phyloP scores from a whole-genome alignment of 2,797 vertebrate genomes.

The Gobionotothen gibberifrons region DNA sequence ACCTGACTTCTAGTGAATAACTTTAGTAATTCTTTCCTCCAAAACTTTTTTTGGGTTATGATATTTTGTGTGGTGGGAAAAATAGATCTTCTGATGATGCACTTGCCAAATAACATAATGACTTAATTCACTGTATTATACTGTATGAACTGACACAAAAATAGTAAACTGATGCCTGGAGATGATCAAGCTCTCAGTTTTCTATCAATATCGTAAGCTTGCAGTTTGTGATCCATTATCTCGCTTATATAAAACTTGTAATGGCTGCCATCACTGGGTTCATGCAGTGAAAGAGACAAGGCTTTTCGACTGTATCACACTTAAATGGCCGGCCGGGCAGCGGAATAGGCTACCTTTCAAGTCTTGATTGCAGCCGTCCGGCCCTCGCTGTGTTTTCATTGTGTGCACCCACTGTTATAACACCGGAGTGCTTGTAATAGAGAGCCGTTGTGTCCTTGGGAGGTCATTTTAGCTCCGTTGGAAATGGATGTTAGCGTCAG shows the following conservation, averaged over 20 bases:
- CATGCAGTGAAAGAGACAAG: slow-evolving; percentile 46
- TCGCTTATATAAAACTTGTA: slow-evolving; percentile 35
- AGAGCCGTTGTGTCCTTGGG: slow-evolving; percentile 77
- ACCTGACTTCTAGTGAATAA: slow-evolving; percentile 50
- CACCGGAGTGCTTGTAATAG: slow-evolving; percentile 67
- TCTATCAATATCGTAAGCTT: slow-evolving; percentile 22
- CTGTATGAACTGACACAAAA: no score
- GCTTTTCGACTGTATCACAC: slow-evolving; percentile 57
- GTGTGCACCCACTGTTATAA: slow-evolving; percentile 69
- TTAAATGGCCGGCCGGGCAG: slow-evolving; percentile 66
- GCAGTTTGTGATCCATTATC: slow-evolving; percentile 13
- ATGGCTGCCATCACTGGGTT: slow-evolving; percentile 40
- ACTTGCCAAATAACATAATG: neutral
- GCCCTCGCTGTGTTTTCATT: slow-evolving; percentile 72
- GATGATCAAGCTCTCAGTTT: slow-evolving; percentile 26
- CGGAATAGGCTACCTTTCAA: slow-evolving; percentile 68
- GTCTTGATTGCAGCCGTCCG: slow-evolving; percentile 65
- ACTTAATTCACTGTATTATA: neutral
- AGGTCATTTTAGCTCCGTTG: slow-evolving; percentile 68
- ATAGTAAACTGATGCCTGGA: slow-evolving; percentile 1
- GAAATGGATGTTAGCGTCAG: slow-evolving; percentile 71
- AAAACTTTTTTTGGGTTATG: slow-evolving; percentile 55
- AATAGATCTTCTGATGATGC: neutral
- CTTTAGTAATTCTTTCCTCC: slow-evolving; percentile 31
- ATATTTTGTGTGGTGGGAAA: slow-evolving; percentile 5